These are phyloP conservation scores for Lasioglossum marginatum DNA, from an alignment of 2,888 invertebrate species.

Conservation along the genomic window DNA sequence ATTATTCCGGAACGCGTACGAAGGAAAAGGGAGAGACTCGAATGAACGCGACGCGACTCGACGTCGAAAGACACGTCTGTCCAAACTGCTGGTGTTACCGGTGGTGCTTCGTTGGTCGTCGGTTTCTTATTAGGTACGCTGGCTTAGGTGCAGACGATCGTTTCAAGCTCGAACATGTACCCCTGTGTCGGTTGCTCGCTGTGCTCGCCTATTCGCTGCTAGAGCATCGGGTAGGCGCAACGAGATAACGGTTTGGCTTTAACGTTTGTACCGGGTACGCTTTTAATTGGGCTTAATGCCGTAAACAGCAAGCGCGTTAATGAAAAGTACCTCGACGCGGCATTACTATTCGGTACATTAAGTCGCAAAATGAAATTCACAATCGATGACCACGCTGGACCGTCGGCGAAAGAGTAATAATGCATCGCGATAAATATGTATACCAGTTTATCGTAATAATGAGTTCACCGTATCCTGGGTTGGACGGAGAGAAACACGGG, in stretches of 20 bases:
- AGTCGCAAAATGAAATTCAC: conserved; percentile 82
- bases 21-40: conserved; percentile 37
- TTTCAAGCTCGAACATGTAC: background rate
- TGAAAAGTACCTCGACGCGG: conserved; percentile 80
- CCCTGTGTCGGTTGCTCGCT: background rate
- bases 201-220: background rate
- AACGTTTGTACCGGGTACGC: conserved; percentile 69
- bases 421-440: conserved; percentile 78
- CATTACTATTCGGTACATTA: conserved; percentile 83
- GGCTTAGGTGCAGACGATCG: conserved; percentile 31
- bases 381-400: conserved; percentile 78
- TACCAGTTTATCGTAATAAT: conserved; percentile 80
- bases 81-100: background rate
- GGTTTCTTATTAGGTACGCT: background rate
- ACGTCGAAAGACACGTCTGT: conserved; percentile 20
- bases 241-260: conserved; percentile 64
- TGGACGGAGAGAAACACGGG: conserved; percentile 41
- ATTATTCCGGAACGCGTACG: conserved; percentile 53
- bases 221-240: conserved; percentile 28
- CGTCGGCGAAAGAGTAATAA: conserved; percentile 79
- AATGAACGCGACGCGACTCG: background rate
- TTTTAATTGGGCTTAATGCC: conserved; percentile 81
- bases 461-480: conserved; percentile 78
- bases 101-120: background rate
- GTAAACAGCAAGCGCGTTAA: conserved; percentile 78